Evolutionary conservation across 2,888 invertebrate genomes (phyloP), one percentile per base, ranked within the genome.

Genomic region (Nesidiocoris tenuis): DNA sequence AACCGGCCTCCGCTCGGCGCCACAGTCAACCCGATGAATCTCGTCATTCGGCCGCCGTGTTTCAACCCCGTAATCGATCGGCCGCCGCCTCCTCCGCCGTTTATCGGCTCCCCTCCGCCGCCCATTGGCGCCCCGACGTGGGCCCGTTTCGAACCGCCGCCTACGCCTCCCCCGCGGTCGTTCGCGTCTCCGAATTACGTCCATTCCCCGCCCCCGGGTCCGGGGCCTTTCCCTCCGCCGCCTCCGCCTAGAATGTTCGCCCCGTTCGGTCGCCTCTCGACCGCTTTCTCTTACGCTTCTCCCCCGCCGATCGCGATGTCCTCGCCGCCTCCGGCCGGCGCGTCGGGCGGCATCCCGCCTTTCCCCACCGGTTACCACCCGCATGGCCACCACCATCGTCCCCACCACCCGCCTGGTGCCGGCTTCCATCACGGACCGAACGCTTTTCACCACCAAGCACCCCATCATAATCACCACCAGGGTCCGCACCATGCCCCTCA

Each of bases 41-140:
- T 72, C 19, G 61, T 72, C 18, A 72, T 72, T 16, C 61, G 72
- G 17, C 72, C 72, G 1, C 63, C 72, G 1, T 72, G 72, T 22
- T 72, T 72, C 61, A 72, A 61, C 63, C 72, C 72, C 9, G 72
- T 72, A 18, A 54, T 72, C 18, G 72, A 72, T 5, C 39, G 72
- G 19, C 72, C 72, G 1, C 39, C 72, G 3, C 54, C 24, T n/a
- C 72, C 72, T 1, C 21, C 70, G 1, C 70, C 70, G 22, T 39
- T 39, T 12, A 39, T 39, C 3, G 39, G 39, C 12, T 59, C 59
- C 7, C 39, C 72, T 12, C 17, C 59, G 9, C 57, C 57, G 22
- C 57, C 22, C n/a, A 70, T 70, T 57, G 61, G 25, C 2, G 39
- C 61, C 5, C 54, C 72, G 17, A 22, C 72, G 7, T 72, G 72